phyloP scores from a whole-genome alignment of 2,797 vertebrate species.

The Salarias fasciatus region DNA sequence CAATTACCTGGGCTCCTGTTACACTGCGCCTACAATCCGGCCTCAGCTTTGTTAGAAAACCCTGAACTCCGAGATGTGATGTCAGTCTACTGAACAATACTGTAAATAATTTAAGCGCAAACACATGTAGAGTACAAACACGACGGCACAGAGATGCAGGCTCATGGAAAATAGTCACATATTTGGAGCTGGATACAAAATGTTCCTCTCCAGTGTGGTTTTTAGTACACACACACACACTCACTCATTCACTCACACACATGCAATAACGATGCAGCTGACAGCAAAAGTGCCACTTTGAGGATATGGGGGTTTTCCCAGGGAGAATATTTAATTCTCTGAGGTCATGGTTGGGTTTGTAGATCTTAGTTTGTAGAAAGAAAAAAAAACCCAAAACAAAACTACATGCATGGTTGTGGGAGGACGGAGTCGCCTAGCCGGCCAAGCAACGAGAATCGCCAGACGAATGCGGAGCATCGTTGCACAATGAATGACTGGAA shows the following conservation, averaged over 20 bases:
- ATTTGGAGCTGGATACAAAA: conserved; percentile 34
- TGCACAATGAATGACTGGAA: conserved; percentile 54
- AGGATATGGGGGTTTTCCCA: conserved; percentile 65
- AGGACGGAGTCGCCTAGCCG: conserved; percentile 41
- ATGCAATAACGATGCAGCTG: conserved; percentile 46
- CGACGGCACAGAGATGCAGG: conserved; percentile 26
- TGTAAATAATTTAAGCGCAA: conserved; percentile 30
- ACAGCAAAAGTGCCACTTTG: conserved; percentile 53
- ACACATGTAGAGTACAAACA: conserved; percentile 25
- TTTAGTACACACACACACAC: conserved; percentile 18
- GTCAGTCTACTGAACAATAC: conserved; percentile 55
- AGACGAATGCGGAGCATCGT: conserved; percentile 33
- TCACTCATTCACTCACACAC: conserved; percentile 18
- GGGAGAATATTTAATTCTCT: conserved; percentile 65
- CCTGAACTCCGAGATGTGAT: conserved; percentile 25
- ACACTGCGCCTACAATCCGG: conserved; percentile 42
- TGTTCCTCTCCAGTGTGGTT: neutral
- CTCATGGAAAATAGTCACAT: conserved; percentile 51
- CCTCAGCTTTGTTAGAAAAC: conserved; percentile 50
- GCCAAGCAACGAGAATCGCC: conserved; percentile 46
- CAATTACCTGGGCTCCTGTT: conserved; percentile 76
- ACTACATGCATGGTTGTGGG: conserved; percentile 53
- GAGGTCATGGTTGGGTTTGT: conserved; percentile 70
- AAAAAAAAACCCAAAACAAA: conserved; percentile 8
- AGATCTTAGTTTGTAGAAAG: conserved; percentile 48